phyloP scores from a whole-genome alignment of 2,797 vertebrate species.

The Mallotus villosus region DNA sequence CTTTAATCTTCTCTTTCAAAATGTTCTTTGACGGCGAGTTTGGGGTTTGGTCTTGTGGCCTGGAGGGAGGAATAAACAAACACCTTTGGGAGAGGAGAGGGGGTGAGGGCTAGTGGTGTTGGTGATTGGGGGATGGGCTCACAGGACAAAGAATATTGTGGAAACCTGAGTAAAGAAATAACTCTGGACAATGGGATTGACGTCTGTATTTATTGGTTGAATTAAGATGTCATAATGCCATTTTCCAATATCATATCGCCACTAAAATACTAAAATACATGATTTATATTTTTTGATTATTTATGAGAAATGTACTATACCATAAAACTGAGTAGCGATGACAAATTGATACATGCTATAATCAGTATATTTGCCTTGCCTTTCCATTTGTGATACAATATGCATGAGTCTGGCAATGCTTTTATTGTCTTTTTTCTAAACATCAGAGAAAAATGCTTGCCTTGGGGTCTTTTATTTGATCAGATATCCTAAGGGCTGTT shows the following conservation, averaged over 20 bases:
- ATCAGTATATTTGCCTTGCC: slow-evolving; percentile 51
- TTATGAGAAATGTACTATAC: not conserved
- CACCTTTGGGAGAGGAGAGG: slow-evolving; percentile 50
- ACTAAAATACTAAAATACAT: not conserved
- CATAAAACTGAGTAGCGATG: slow-evolving; percentile 19
- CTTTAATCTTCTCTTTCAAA: slow-evolving; percentile 54
- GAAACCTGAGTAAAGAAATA: slow-evolving; percentile 24
- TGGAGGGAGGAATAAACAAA: slow-evolving; percentile 62
- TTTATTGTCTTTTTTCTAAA: slow-evolving; percentile 58
- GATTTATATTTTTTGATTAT: not conserved
- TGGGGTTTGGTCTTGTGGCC: slow-evolving; percentile 49
- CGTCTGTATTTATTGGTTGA: no score
- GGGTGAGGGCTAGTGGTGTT: slow-evolving; percentile 20
- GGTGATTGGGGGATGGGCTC: slow-evolving; percentile 30
- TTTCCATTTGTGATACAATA: slow-evolving; percentile 59
- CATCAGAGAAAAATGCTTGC: slow-evolving; percentile 60
- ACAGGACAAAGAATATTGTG: slow-evolving; percentile 39
- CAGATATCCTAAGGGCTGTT: slow-evolving; percentile 63
- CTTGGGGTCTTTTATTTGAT: slow-evolving; percentile 48
- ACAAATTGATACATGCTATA: slow-evolving; percentile 44
- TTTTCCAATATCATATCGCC: no score
- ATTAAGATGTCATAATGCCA: no score
- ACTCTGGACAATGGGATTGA: no score
- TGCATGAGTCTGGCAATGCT: slow-evolving; percentile 60
- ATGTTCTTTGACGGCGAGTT: slow-evolving; percentile 51